Percentiles rank a stretch among this genome's conserved stretches.
phyloP scores from a whole-genome alignment of 1,140 invertebrate species.

The Bradynema listronoti region DNA sequence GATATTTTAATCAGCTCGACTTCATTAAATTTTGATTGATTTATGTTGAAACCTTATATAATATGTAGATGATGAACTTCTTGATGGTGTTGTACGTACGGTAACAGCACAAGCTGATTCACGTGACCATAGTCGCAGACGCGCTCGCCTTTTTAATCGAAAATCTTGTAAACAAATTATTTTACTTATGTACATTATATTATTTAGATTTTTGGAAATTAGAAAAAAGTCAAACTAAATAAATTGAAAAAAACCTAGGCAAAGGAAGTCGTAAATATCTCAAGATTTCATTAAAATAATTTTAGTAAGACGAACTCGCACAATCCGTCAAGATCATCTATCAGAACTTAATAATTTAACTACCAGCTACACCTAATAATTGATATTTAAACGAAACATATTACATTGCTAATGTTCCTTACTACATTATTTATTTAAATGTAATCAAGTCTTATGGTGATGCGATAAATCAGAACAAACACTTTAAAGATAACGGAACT shows the following conservation, averaged over 20 bases:
- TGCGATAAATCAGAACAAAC: too few relatives aligned
- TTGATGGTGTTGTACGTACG: slow-evolving; percentile 57
- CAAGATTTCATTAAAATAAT: background rate
- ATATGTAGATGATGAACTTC: slow-evolving; percentile 47
- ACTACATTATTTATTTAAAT: too few relatives aligned
- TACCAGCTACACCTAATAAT: too few relatives aligned
- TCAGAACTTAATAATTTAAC: slow-evolving; percentile 31
- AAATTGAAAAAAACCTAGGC: background rate
- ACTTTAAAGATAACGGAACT: too few relatives aligned
- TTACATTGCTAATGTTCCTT: too few relatives aligned
- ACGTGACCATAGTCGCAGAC: slow-evolving; percentile 43
- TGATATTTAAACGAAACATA: too few relatives aligned
- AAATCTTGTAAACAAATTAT: slow-evolving; percentile 39
- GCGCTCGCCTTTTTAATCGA: slow-evolving; percentile 54
- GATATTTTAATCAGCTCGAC: too few relatives aligned
- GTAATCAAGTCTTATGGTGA: too few relatives aligned
- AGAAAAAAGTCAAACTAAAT: background rate
- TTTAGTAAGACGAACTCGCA: slow-evolving; percentile 44
- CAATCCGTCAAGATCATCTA: slow-evolving; percentile 42
- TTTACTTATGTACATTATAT: slow-evolving; percentile 8
- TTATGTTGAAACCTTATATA: background rate
- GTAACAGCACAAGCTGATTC: slow-evolving; percentile 53
- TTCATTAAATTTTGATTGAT: slow-evolving; percentile 14
- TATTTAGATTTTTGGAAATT: background rate
- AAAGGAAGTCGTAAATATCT: background rate